A percentile compares a stretch with the other conserved stretches of the same genome.
Evolutionary conservation across 2,888 invertebrate genomes (phyloP).

Genomic region (Hesperia comma): DNA sequence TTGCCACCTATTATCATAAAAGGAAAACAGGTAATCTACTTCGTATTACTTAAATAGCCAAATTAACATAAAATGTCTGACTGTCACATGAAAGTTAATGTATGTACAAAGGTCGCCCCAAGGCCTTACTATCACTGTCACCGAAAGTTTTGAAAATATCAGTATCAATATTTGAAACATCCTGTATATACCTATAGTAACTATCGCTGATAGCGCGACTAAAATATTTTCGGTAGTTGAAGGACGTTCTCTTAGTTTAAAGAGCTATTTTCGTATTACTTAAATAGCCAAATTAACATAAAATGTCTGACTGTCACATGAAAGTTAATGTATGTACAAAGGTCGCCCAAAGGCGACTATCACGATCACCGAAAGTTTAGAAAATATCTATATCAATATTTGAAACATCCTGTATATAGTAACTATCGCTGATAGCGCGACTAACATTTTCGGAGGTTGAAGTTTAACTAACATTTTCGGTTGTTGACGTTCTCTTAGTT

Average conservation of each 20-base stretch:
- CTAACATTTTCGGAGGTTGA: too few relatives aligned
- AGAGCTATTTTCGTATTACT: not conserved
- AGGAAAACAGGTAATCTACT: too few relatives aligned
- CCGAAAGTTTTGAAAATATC: not conserved
- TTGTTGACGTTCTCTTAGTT: too few relatives aligned
- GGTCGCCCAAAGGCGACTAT: not conserved
- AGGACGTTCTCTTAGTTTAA: not conserved
- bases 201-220: not conserved
- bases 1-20: too few relatives aligned
- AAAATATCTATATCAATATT: too few relatives aligned
- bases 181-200: slow-evolving; percentile 6
- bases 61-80: not conserved
- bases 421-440: too few relatives aligned
- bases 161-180: slow-evolving; percentile 18
- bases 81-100: not conserved
- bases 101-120: not conserved
- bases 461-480: too few relatives aligned
- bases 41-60: too few relatives aligned
- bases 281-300: not conserved
- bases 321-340: not conserved
- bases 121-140: not conserved
- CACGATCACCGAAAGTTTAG: not conserved
- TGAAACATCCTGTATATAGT: too few relatives aligned
- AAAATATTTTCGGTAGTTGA: not conserved
- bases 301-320: not conserved